Base-by-base conservation (phyloP, 2,797 vertebrate species). In the Hyperoplus immaculatus region DNA sequence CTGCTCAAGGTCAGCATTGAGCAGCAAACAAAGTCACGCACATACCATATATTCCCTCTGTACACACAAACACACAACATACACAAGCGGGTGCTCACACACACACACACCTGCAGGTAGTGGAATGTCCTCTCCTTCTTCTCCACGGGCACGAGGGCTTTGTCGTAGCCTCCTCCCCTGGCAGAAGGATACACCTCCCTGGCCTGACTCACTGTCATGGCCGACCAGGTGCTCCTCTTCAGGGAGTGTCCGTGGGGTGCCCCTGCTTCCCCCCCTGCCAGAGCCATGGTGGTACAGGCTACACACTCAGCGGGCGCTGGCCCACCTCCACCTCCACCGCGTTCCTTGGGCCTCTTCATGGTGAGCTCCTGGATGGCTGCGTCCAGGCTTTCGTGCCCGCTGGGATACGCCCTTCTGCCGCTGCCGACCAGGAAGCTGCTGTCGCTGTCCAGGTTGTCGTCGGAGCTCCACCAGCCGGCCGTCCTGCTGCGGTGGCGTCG, bases 401-500 rank as follows among this genome's bases (percentile, higher is more conserved):
- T 82, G 51, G 94, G 93, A 69, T 93, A 94, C 14, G 92, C 93
- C 4, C 93, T 79, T 10, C 87, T 96, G 78, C 91, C 96, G 29
- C 95, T 95, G 0, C 96, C 94, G 87, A 96, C 96, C 89, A 98
- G 93, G 89, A 96, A 99, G 94, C 98, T 98, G 78, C 98, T 99
- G 89, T 99, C 98, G 2, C 98, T 99, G 94, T 99, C 98, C 93
- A 99, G 92, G 94, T 99, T 99, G 93, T 99, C 98, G 0, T 99
- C 98, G 0, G 98, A 99, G 93, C 98, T 99, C 98, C 98, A 99
- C 98, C 98, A 99, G 78, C 98, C 98, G 14, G 97, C 94, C 14
- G 97, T 95, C 92, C 97, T 96, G 88, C 92, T 95, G 47, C 94
- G 94, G 42, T 96, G 95, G 15, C 95, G 94, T 7, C 94, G 83